Evolutionary conservation across 2,113 vertebrate genomes (phyloP).

Genomic region (Dipodomys merriami): DNA sequence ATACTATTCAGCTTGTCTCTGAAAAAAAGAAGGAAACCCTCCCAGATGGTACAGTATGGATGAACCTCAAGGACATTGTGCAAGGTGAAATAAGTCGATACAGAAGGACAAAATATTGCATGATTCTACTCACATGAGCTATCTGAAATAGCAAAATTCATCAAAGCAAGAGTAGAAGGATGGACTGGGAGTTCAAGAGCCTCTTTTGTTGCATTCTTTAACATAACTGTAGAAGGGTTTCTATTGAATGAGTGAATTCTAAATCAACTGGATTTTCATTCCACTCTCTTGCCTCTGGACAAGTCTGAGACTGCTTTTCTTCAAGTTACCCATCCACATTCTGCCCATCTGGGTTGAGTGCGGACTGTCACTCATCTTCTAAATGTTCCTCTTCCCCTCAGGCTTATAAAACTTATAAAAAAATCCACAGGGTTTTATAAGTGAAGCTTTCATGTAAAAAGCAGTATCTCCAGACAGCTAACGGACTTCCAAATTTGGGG

Average conservation of each 20-base stretch:
- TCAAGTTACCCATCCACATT: background rate
- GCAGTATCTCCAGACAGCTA: background rate
- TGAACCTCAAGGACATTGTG: background rate
- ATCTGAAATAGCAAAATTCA: background rate
- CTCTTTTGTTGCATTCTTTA: background rate
- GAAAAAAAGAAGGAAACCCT: background rate
- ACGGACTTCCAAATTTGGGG: background rate
- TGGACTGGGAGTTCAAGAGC: background rate
- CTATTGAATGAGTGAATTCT: background rate
- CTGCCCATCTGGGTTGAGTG: background rate
- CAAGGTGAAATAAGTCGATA: background rate
- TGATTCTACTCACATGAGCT: background rate
- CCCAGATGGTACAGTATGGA: background rate
- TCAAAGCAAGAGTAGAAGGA: background rate
- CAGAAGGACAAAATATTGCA: background rate
- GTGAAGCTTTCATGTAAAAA: background rate
- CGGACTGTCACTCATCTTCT: background rate
- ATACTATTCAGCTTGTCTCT: background rate
- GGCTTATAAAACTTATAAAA: background rate
- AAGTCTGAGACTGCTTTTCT: background rate
- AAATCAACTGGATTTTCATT: background rate
- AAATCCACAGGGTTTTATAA: background rate
- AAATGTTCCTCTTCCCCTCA: background rate
- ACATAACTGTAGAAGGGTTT: background rate
- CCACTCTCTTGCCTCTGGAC: background rate